Base-by-base conservation (phyloP, 2,113 vertebrate species). In the Gulo gulo region DNA sequence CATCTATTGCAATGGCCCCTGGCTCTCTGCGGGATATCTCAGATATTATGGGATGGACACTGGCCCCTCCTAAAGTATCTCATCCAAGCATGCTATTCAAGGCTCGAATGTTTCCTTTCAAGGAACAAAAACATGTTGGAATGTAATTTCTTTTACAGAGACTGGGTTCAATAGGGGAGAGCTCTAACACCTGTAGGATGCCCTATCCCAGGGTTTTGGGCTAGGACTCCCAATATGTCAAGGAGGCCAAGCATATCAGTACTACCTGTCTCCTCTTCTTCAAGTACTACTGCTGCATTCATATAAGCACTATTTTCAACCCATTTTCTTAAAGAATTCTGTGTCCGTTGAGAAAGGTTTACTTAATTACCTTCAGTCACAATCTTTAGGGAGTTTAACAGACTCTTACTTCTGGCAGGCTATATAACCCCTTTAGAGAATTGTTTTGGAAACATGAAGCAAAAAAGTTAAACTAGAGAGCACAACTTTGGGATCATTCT, bases 51-150 rank as follows among this genome's bases (percentile, higher is more conserved):
- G 39, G 81, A 95, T 59, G 45, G 39, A 65, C 42, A 39, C 9
- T 59, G 78, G 42, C 73, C 52, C 9, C 34, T 92, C 47, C 61
- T 69, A 7, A 95, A 92, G 36, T 36, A 73, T 91, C 24, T 84
- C 63, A 90, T 84, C 29, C 79, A 92, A 92, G 18, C 36, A 71
- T 50, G 34, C 52, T 83, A 52, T 87, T 92, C 42, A 80, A 87
- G 29, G 47, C 92, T 96, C 80, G 92, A 86, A 90, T 34, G 34
- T 13, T 98, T 94, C n/a, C 59, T 96, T 95, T 67, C 36, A 10
- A 23, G 8, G 63, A 95, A 92, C 8, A 76, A 93, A 89, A 88
- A 42, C 29, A 59, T 31, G 18, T 26, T 92, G 93, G 39, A 92
- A 95, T 16, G 74, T 29, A 87, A 83, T 36, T 26, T 89, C 57